Evolutionary conservation across 2,797 vertebrate species (phyloP).

Genomic region (Vultur gryphus): DNA sequence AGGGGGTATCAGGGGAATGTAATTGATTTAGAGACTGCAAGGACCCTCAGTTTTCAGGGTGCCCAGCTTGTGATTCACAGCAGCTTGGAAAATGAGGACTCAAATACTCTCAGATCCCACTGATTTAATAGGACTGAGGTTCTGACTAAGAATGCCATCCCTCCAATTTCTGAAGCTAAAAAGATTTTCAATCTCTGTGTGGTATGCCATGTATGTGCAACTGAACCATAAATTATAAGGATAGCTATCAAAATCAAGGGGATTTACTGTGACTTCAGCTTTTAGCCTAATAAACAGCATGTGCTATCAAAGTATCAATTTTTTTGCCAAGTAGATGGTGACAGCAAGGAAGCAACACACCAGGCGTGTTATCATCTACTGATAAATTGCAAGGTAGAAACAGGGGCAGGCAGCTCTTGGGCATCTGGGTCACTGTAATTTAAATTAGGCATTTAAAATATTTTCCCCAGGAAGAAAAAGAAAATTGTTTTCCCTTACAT

Average conservation of each 20-base stretch:
- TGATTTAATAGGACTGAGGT: not conserved
- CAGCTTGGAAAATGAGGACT: not conserved
- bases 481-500: slow-evolving; percentile 72
- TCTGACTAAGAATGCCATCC: not conserved
- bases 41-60: not conserved
- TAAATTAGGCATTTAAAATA: slow-evolving; percentile 63
- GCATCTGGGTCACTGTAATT: slow-evolving; percentile 66
- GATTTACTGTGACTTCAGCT: slow-evolving; percentile 7
- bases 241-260: not conserved
- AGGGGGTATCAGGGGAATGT: not conserved
- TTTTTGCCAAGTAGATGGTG: slow-evolving; percentile 69
- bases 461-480: slow-evolving; percentile 59
- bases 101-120: not conserved
- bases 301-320: slow-evolving; percentile 70
- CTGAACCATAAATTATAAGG: not conserved
- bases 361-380: slow-evolving; percentile 72
- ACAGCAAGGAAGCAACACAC: slow-evolving; percentile 70
- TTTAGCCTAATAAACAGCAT: slow-evolving; percentile 75
- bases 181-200: not conserved
- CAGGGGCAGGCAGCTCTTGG: slow-evolving; percentile 53
- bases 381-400: slow-evolving; percentile 69
- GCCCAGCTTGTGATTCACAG: not conserved
- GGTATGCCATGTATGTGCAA: not conserved
- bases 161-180: not conserved
- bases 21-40: not conserved